A percentile compares a stretch with the other conserved stretches of the same genome.
These are phyloP conservation scores for Geopemphigus sp. DNA, from an alignment of 1,140 invertebrate species.

Conservation along the genomic window DNA sequence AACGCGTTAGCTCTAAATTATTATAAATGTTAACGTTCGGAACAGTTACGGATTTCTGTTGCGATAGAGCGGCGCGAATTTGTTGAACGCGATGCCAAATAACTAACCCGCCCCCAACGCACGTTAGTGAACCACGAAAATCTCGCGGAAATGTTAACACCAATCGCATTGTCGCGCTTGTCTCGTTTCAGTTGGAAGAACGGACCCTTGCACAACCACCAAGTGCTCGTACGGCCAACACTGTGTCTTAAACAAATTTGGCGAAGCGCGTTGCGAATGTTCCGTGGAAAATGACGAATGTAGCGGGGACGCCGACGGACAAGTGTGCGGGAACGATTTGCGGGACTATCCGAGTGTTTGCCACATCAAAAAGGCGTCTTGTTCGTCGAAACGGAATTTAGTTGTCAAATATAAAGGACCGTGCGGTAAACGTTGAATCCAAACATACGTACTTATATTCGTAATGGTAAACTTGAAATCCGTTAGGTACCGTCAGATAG, in stretches of 20 bases:
- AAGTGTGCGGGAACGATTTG: constrained; percentile 73
- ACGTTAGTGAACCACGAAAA: neutral
- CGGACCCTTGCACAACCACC: neutral
- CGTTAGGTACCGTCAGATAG: too few species aligned
- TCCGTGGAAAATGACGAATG: constrained; percentile 43
- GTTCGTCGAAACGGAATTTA: constrained; percentile 70
- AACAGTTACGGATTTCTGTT: too few species aligned
- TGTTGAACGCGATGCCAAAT: neutral
- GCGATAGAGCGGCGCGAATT: too few species aligned
- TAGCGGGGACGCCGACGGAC: constrained; percentile 54
- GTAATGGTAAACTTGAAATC: too few species aligned
- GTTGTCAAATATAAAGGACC: constrained; percentile 83
- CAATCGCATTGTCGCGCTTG: neutral
- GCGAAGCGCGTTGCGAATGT: constrained; percentile 50
- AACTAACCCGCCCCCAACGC: neutral
- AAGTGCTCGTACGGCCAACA: neutral
- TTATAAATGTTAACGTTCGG: too few species aligned
- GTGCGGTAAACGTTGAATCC: constrained; percentile 71
- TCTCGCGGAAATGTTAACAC: neutral
- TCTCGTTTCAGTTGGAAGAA: constrained; percentile 14
- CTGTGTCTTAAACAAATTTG: constrained; percentile 1
- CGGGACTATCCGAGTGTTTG: constrained; percentile 76
- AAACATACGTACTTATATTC: too few species aligned
- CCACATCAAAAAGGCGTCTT: constrained; percentile 76
- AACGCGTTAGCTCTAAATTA: too few species aligned